Evolutionary conservation across 2,797 vertebrate species (phyloP).

Genomic region (Xiphorhynchus erythropygius): DNA sequence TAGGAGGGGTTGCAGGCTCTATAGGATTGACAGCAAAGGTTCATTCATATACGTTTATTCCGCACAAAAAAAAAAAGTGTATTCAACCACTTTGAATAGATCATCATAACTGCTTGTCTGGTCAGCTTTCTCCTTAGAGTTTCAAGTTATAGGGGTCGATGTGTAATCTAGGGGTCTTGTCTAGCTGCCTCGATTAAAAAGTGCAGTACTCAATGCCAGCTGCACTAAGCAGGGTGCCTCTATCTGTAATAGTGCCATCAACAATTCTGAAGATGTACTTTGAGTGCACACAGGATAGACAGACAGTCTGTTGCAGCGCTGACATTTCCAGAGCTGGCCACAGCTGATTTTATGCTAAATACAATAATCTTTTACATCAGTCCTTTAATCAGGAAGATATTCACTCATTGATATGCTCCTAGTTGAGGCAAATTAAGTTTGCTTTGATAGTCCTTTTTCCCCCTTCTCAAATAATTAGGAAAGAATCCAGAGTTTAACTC

Average conservation of each 20-base stretch:
- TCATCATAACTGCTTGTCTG: slow-evolving; percentile 62
- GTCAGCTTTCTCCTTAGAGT: slow-evolving; percentile 49
- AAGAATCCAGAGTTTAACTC: background rate
- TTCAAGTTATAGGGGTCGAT: slow-evolving; percentile 43
- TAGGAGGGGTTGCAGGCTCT: background rate
- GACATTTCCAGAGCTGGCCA: slow-evolving; percentile 29
- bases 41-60: slow-evolving; percentile 24
- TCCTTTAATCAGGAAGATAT: slow-evolving; percentile 33
- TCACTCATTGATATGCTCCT: background rate
- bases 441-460: background rate
- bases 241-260: slow-evolving; percentile 39
- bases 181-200: slow-evolving; percentile 53
- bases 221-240: slow-evolving; percentile 42
- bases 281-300: background rate
- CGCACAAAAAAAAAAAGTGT: background rate
- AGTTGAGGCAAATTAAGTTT: slow-evolving; percentile 43
- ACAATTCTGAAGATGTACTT: slow-evolving; percentile 26
- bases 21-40: background rate
- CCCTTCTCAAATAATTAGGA: background rate
- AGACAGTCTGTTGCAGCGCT: background rate
- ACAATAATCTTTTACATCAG: slow-evolving; percentile 21
- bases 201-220: slow-evolving; percentile 41
- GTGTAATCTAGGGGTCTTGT: slow-evolving; percentile 54
- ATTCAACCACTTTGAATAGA: slow-evolving; percentile 55
- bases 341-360: slow-evolving; percentile 46